Evolutionary conservation across 2,113 vertebrate species (phyloP), one percentile per base, ranked within the genome.

Genomic region (Odocoileus virginianus): DNA sequence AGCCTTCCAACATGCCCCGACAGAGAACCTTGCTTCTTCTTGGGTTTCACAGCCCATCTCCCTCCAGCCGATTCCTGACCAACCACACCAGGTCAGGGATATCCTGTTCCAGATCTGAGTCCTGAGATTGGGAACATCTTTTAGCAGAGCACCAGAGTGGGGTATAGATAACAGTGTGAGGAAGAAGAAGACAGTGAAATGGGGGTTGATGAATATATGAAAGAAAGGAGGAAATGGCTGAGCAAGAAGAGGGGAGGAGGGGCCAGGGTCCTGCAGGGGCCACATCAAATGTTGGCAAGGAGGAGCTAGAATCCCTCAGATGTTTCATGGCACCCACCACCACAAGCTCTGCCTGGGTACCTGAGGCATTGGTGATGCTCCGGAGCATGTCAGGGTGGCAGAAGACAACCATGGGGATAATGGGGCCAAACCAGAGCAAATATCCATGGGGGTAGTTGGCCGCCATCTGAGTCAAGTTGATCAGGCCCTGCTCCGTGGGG

Each of bases 381-480:
- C 94, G 98, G 87, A 98, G 8, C 28, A 33, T 64, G 60, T 98
- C 97, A 2, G 98, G 98, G 54, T 98, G 98, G 83, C 98, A 96
- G 71, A 98, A 54, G 57, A 2, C 2, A 28, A 98, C 0, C 4
- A 98, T 0, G 4, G 98, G 97, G 1, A 40, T 0, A 52, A 33
- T 13, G 5, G 98, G 98, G 1, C 98, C 98, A 36, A 98, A 8
- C 98, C 98, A 98, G 1, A 4, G 3, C 76, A 91, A 2, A 79
- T 97, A 95, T 7, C 47, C 81, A n/a, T 50, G 36, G 4, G 96
- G 43, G 11, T 95, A 97, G 30, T 21, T 96, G 16, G 13, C 25
- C 17, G 98, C 57, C 50, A 97, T 21, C 43, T 91, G 15, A 86
- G 17, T 7, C 3, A 98, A 0, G 11, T 14, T 3, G 47, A 14